A percentile compares a stretch with the other conserved stretches of the same genome.
Conservation (phyloP, 2,888 invertebrate genomes). For the Leptinotarsa tumamoca region DNA sequence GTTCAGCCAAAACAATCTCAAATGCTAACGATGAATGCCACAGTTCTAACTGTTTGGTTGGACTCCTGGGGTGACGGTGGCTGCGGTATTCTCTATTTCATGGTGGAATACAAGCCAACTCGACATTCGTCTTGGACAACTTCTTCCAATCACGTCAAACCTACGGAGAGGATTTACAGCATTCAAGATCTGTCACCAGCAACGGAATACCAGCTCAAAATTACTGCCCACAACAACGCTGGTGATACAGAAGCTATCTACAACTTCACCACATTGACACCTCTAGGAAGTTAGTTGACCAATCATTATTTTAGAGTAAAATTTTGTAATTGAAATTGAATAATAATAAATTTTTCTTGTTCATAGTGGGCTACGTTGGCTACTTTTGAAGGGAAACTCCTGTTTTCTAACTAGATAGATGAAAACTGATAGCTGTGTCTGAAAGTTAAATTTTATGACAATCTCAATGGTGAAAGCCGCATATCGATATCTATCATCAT, state of each 20-base stretch:
- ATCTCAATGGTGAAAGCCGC: no score
- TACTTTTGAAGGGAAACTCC: no score
- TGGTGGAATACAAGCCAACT: constrained; percentile 81
- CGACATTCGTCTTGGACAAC: constrained; percentile 80
- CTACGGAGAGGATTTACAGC: constrained; percentile 84
- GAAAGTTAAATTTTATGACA: no score
- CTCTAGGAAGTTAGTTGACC: constrained; percentile 76
- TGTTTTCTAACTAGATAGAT: no score
- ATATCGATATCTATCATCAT: no score
- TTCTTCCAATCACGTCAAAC: constrained; percentile 84
- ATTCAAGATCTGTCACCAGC: constrained; percentile 82
- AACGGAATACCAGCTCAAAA: constrained; percentile 79
- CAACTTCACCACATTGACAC: constrained; percentile 85
- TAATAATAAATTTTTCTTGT: no score
- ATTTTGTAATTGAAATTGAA: no score
- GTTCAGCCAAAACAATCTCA: constrained; percentile 84
- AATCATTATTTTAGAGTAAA: not conserved
- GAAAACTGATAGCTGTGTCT: no score
- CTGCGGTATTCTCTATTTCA: constrained; percentile 87
- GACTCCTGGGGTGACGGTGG: constrained; percentile 92
- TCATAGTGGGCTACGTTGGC: no score
- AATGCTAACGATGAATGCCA: constrained; percentile 86
- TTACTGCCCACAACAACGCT: constrained; percentile 88
- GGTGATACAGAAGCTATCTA: constrained; percentile 86
- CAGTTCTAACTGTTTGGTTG: constrained; percentile 87